phyloP scores from a whole-genome alignment of 1,140 invertebrate species.

The Dreissena polymorpha region DNA sequence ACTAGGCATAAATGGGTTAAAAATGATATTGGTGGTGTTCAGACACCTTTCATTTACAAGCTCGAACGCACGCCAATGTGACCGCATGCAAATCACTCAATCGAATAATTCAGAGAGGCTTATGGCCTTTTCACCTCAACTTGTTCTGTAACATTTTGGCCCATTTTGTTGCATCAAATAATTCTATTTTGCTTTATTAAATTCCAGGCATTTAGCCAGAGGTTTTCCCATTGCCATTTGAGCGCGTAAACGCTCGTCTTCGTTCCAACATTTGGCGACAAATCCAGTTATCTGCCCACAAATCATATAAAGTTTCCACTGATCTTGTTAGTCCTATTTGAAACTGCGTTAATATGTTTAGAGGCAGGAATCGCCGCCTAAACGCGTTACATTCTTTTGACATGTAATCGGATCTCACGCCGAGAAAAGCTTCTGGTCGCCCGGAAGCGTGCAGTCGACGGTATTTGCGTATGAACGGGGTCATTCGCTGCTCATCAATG shows the following conservation, averaged over 20 bases:
- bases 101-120: too few species aligned
- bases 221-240: not conserved
- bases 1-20: too few species aligned
- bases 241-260: constrained; percentile 24
- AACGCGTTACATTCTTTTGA: constrained; percentile 46
- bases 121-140: too few species aligned
- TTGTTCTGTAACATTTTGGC: too few species aligned
- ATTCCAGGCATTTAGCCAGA: too few species aligned
- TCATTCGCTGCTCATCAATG: not conserved
- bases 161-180: too few species aligned
- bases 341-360: constrained; percentile 52
- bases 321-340: constrained; percentile 50
- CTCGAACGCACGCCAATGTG: too few species aligned
- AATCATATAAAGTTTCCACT: constrained; percentile 23
- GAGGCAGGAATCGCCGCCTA: constrained; percentile 16
- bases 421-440: constrained; percentile 28
- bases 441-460: not conserved
- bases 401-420: constrained; percentile 34
- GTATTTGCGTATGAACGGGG: not conserved
- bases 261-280: constrained; percentile 31
- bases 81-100: too few species aligned
- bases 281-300: constrained; percentile 45
- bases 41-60: too few species aligned
- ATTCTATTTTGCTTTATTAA: too few species aligned
- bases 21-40: too few species aligned